Percentiles rank a stretch among this genome's conserved stretches.
These are phyloP conservation scores for Sycophila texana DNA, from an alignment of 2,888 invertebrate species.

Conservation along the genomic window DNA sequence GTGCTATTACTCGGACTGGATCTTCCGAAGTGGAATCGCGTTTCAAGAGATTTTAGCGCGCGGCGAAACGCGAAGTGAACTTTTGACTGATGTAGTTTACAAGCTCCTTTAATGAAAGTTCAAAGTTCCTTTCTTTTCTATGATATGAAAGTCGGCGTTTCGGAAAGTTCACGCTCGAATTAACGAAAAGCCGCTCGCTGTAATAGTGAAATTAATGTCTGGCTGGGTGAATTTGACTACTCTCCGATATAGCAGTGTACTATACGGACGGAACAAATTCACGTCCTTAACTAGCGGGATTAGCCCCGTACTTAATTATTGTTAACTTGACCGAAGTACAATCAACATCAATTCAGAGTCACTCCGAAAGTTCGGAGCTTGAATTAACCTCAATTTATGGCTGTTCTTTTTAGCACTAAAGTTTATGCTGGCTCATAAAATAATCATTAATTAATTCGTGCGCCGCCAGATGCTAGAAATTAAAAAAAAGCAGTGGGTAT, in stretches of 20 bases:
- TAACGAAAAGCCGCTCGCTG: too few relatives aligned
- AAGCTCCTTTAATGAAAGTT: conserved; percentile 8
- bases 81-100: conserved; percentile 33
- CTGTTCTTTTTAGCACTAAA: not conserved
- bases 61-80: not conserved
- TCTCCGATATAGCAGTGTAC: too few relatives aligned
- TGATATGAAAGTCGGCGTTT: too few relatives aligned
- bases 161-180: too few relatives aligned
- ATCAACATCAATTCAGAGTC: conserved; percentile 4
- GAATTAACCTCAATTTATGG: conserved; percentile 13
- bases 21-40: conserved; percentile 4
- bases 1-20: conserved; percentile 17
- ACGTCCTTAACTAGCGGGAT: not conserved
- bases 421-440: too few relatives aligned
- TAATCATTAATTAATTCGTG: too few relatives aligned
- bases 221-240: too few relatives aligned
- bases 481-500: too few relatives aligned
- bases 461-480: too few relatives aligned
- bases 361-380: not conserved
- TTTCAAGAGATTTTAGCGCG: conserved; percentile 26
- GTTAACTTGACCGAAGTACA: not conserved
- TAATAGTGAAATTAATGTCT: too few relatives aligned
- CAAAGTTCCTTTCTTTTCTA: not conserved
- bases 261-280: too few relatives aligned
- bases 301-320: not conserved